Evolutionary conservation across 2,113 vertebrate species (phyloP).

Genomic region (Rhodinocichla rosea): DNA sequence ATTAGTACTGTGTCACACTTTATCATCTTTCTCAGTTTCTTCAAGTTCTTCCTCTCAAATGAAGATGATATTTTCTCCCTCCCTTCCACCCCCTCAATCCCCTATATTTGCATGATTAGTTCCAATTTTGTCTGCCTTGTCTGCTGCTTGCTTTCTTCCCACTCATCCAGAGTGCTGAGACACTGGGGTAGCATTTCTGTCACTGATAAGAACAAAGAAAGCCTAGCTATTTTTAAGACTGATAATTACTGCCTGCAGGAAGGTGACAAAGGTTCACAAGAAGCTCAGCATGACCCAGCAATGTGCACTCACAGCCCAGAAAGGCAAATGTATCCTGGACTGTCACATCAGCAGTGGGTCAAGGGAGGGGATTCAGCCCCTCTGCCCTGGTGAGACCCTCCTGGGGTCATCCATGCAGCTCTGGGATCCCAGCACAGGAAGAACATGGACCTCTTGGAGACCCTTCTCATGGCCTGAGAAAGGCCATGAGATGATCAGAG

Average conservation of each 20-base stretch:
- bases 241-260: not conserved
- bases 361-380: not conserved
- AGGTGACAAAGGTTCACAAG: not conserved
- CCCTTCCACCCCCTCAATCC: rapidly evolving
- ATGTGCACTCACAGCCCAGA: not conserved
- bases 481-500: not conserved
- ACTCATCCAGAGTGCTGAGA: not conserved
- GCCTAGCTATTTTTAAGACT: not conserved
- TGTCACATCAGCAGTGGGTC: not conserved
- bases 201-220: not conserved
- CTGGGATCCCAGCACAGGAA: not conserved
- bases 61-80: not conserved
- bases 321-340: not conserved
- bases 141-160: not conserved
- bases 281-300: not conserved
- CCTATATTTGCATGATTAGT: not conserved
- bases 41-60: not conserved
- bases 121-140: not conserved
- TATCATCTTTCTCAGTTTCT: not conserved
- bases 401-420: not conserved
- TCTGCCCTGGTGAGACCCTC: not conserved
- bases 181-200: rapidly evolving
- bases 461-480: not conserved
- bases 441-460: too few species aligned
- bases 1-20: not conserved